A percentile compares a stretch with the other conserved stretches of the same genome.
Evolutionary conservation across 2,113 vertebrate genomes (phyloP).

Genomic region (Eulemur macaco): DNA sequence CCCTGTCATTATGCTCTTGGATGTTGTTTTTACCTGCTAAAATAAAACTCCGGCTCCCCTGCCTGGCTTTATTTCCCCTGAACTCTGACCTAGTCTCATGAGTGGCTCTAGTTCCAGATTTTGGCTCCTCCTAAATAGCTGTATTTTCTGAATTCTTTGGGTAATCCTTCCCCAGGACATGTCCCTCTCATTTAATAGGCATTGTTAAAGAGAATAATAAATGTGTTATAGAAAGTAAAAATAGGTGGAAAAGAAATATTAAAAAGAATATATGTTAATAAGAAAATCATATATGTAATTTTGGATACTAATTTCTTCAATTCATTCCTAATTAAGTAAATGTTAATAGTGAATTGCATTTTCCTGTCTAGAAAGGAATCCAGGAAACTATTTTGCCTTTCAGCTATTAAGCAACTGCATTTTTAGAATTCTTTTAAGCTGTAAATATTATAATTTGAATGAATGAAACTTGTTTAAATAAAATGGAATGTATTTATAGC

Average conservation of each 20-base stretch:
- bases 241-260: background rate
- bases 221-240: background rate
- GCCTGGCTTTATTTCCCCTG: background rate
- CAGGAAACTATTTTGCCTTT: background rate
- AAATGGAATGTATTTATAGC: background rate
- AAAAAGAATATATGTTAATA: background rate
- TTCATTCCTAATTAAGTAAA: background rate
- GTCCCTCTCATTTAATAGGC: background rate
- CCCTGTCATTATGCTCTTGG: background rate
- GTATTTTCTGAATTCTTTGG: background rate
- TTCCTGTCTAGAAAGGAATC: background rate
- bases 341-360: background rate
- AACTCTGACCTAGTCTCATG: background rate
- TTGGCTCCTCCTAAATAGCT: background rate
- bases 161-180: background rate
- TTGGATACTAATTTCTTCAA: background rate
- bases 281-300: background rate
- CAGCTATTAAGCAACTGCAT: background rate
- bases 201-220: background rate
- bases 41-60: background rate
- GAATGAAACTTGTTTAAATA: background rate
- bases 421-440: conserved; percentile 15
- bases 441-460: conserved; percentile 10
- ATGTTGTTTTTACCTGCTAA: background rate
- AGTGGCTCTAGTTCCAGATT: background rate